phyloP scores from a whole-genome alignment of 2,797 vertebrate species.

The Myotis findleyi region DNA sequence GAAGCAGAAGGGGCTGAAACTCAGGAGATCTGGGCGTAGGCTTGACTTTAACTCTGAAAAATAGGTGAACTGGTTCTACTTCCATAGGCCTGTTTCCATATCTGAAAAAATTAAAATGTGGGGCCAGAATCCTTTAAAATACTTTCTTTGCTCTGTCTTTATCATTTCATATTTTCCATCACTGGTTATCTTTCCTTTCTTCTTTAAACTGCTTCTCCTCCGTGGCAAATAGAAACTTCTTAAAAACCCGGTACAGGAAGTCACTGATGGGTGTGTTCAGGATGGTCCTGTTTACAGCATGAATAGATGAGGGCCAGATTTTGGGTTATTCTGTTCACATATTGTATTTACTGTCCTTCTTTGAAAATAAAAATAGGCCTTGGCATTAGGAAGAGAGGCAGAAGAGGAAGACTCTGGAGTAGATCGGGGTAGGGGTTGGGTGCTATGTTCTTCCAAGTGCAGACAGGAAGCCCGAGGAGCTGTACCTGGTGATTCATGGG shows the following conservation, averaged over 20 bases:
- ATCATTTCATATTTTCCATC: background rate
- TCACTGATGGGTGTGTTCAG: background rate
- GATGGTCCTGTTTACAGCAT: background rate
- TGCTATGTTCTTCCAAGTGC: background rate
- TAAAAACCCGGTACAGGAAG: background rate
- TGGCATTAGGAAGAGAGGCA: background rate
- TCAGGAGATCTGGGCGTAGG: background rate
- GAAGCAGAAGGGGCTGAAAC: background rate
- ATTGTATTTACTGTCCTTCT: background rate
- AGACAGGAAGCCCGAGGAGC: background rate
- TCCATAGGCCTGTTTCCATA: background rate
- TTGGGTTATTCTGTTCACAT: background rate
- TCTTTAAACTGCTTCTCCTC: background rate
- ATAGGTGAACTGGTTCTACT: background rate
- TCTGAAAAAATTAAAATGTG: background rate
- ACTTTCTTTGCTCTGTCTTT: background rate
- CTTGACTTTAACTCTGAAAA: slow-evolving; percentile 24
- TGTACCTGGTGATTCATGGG: background rate
- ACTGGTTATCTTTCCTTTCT: background rate
- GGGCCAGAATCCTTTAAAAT: background rate
- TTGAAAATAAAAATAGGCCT: slow-evolving; percentile 17
- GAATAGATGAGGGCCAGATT: background rate
- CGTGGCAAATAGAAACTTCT: background rate
- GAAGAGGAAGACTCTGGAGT: background rate
- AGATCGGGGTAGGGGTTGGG: background rate